Base-by-base conservation (phyloP, 2,797 vertebrate genomes). In the Spinibarbus caldwelli region DNA sequence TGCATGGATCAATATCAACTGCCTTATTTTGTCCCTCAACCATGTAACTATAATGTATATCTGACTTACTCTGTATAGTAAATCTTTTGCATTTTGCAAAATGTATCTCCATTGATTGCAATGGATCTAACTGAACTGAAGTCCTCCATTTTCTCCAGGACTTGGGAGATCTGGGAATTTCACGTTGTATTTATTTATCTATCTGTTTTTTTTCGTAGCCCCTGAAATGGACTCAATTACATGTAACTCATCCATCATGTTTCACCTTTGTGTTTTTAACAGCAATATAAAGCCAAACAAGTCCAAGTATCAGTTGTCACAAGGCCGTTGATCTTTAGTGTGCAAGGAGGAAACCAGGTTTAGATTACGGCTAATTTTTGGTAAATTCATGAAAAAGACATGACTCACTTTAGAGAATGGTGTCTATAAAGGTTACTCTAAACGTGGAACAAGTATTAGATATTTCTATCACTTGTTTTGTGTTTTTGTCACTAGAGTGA, bases 21-120 rank as follows among this genome's bases (percentile, higher is more conserved):
- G 92, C 92, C 94, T 94, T 94, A 93, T 89, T 91, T 93, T 93
- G 29, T 79, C 29, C 86, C 64, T 71, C 93, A 89, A 92, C 90
- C 90, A 90, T 92, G 89, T 88, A 88, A 80, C 59, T 93, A 91
- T 90, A 88, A 87, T 91, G 86, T 93, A 92, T 90, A 93, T 86
- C 89, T 91, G 76, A 89, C 91, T 89, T 91, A 90, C 91, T 92
- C 85, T 87, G 88, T 93, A 91, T 78, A 87, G 88, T 87, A 90
- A 92, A 89, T 90, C 88, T 93, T 94, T 95, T 95, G 94, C 95
- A 93, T 91, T 95, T 93, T 93, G 94, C 95, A 94, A 95, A 96
- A 93, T 91, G 87, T 86, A 95, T 95, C 92, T 94, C 93, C 94
- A 95, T 95, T 96, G 93, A 95, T 95, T 94, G 83, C 95, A 95